Evolutionary conservation across 2,113 vertebrate species (phyloP).

Genomic region (Paralichthys olivaceus): DNA sequence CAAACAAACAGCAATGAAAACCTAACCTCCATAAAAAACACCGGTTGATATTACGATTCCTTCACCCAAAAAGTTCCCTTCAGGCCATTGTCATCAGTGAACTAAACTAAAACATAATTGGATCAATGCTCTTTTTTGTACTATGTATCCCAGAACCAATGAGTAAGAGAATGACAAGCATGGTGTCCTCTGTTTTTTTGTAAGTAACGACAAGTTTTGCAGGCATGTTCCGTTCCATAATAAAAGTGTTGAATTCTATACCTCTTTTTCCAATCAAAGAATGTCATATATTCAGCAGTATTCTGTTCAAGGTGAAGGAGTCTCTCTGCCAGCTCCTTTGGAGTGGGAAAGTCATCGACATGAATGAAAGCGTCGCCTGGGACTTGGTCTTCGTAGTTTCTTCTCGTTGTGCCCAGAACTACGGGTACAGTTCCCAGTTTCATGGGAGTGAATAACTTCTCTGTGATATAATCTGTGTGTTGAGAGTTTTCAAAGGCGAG

Average conservation of each 20-base stretch:
- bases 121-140: too few species aligned
- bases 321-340: constrained; percentile 86
- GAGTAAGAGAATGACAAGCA: constrained; percentile 84
- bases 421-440: constrained; percentile 85
- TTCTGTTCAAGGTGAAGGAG: constrained; percentile 87
- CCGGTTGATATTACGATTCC: too few species aligned
- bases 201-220: constrained; percentile 85
- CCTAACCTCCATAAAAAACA: too few species aligned
- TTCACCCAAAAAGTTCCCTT: too few species aligned
- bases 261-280: constrained; percentile 87
- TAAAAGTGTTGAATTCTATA: constrained; percentile 69
- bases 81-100: too few species aligned
- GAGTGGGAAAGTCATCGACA: constrained; percentile 87
- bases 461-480: constrained; percentile 90
- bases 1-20: too few species aligned
- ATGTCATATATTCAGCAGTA: constrained; percentile 84
- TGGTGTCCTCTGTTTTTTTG: constrained; percentile 86
- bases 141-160: constrained; percentile 76
- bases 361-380: constrained; percentile 90
- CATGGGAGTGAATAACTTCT: constrained; percentile 88
- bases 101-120: too few species aligned
- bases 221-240: constrained; percentile 63
- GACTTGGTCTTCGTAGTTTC: constrained; percentile 88
- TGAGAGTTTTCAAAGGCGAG: constrained; percentile 91
- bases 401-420: constrained; percentile 86